Conservation (phyloP, 2,888 invertebrate species). For the Melanotus villosus region DNA sequence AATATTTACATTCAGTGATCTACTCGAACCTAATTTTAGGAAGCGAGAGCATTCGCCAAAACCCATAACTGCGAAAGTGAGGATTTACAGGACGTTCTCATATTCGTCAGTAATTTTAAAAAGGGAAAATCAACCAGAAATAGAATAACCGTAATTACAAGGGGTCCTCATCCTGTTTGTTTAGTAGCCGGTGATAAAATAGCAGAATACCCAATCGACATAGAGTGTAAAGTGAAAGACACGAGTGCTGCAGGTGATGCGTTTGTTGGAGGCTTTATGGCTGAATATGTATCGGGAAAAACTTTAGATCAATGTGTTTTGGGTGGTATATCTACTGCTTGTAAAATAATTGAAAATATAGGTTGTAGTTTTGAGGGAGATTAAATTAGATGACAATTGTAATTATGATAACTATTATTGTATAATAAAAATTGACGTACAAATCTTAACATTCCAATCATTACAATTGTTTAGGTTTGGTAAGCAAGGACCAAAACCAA, state of each 20-base stretch:
- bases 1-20: too few species aligned
- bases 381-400: too few species aligned
- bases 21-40: constrained; percentile 55
- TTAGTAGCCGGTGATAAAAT: constrained; percentile 30
- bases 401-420: too few species aligned
- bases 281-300: constrained; percentile 44
- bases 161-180: constrained; percentile 51
- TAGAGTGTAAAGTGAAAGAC: constrained; percentile 47
- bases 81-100: constrained; percentile 1
- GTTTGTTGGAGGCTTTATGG: constrained; percentile 57
- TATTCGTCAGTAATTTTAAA: constrained; percentile 19
- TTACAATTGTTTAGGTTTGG: too few species aligned
- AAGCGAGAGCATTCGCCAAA: constrained; percentile 50
- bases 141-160: constrained; percentile 51
- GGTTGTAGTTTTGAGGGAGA: constrained; percentile 48
- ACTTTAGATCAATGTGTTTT: constrained; percentile 48
- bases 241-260: constrained; percentile 60
- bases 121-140: constrained; percentile 26
- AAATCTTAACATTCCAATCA: too few species aligned
- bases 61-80: constrained; percentile 21
- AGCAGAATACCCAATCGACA: constrained; percentile 45
- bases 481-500: too few species aligned
- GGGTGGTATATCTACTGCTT: constrained; percentile 48
- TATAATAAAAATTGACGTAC: too few species aligned
- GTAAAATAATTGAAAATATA: constrained; percentile 47